Evolutionary conservation across 2,797 vertebrate genomes (phyloP), one percentile per base, ranked within the genome.

Genomic region (Acestrorhynchus altus): DNA sequence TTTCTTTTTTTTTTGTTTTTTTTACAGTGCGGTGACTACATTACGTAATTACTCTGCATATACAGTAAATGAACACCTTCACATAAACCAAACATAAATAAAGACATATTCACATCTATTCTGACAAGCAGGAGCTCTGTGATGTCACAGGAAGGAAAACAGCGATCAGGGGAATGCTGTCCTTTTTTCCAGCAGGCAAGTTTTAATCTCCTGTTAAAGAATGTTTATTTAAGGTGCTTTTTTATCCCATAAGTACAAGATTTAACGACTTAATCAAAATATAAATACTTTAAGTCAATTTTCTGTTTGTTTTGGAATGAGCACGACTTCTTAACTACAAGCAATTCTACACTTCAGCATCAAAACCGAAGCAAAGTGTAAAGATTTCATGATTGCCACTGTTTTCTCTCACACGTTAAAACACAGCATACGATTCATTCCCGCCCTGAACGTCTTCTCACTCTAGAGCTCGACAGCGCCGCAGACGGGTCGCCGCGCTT

Each of bases 211-310:
- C 4, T 46, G 7, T 39, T 71, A 35, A 60, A 65, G 56, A 81
- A 70, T 61, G 49, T 68, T 47, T 26, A 60, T 44, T 52, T 69
- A 40, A 72, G 47, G 65, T 73, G 44, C 57, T 12, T 78, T 81
- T 72, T 24, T 20, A n/a, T n/a, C 60, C 47, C 54, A 44, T 60
- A 71, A 59, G 46, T 83, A 67, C 28, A 71, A 66, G 63, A 59
- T 59, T 59, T 31, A 13, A 31, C 2, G 12, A 16, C 31, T 47
- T 74, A 18, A 81, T 76, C 57, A 76, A 84, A 81, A 79, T 74
- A 78, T 57, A 83, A 47, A 18, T 72, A 15, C 16, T 79, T 54
- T 7, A 59, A 46, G 49, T 56, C 26, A 8, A 11, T n/a, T 4
- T 16, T 46, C 20, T 49, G 8, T 73, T 57, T 49, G 8, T 73